These are phyloP conservation scores for Teleogryllus occipitalis DNA, from an alignment of 1,140 invertebrate species.

Conservation along the genomic window DNA sequence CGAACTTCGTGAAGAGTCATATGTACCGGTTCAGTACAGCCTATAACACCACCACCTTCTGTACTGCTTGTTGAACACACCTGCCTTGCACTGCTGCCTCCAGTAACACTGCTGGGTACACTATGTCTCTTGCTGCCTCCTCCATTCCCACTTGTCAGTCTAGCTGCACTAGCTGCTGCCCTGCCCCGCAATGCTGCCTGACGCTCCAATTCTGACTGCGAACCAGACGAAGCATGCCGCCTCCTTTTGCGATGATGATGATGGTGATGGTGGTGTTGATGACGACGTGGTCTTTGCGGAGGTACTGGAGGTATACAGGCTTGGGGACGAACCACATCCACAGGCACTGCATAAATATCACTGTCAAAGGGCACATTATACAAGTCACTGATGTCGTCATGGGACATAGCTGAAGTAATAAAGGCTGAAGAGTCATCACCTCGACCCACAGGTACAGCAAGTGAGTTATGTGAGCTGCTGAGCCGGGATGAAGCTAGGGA, in stretches of 20 bases:
- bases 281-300: constrained; percentile 40
- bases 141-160: not conserved
- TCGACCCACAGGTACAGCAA: constrained; percentile 55
- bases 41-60: constrained; percentile 27
- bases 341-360: constrained; percentile 75
- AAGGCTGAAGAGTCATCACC: constrained; percentile 74
- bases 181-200: not conserved
- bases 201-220: constrained; percentile 17
- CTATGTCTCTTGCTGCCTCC: constrained; percentile 41
- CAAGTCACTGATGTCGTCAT: constrained; percentile 72
- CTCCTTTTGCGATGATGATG: constrained; percentile 50
- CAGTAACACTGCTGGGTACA: constrained; percentile 41
- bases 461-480: constrained; percentile 71
- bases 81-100: not conserved
- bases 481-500: constrained; percentile 62
- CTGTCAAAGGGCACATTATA: constrained; percentile 79
- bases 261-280: constrained; percentile 47
- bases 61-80: constrained; percentile 15
- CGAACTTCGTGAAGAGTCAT: constrained; percentile 79
- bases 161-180: not conserved
- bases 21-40: constrained; percentile 58
- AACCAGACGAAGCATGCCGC: constrained; percentile 38
- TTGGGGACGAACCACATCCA: constrained; percentile 54
- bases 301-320: constrained; percentile 37
- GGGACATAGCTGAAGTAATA: constrained; percentile 76